Evolutionary conservation across 2,888 invertebrate species (phyloP), one percentile per base, ranked within the genome.

Genomic region (Nemoura dubitans): DNA sequence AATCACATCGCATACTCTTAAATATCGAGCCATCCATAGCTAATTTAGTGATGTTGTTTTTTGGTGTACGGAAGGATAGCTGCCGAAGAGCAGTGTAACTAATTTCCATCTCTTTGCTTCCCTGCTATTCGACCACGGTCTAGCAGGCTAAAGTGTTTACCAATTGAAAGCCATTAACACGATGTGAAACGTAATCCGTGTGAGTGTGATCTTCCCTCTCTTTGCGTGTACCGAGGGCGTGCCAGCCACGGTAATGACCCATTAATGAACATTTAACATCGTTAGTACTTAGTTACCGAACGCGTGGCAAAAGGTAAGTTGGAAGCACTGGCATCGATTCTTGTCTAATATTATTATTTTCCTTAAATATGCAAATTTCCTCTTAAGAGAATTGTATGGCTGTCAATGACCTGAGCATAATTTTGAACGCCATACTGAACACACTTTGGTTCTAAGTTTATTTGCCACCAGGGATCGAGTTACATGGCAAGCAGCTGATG

Each of bases 131-230:
- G 7, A 78, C 78, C 78, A 7, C 14, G n/a, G 28, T 28, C 78
- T 16, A 78, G 2, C 26, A 7, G 28, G 28, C 26, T 78, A 78
- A 83, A 86, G 86, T 86, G 86, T 86, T 86, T 86, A 86, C 86
- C 86, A 83, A 86, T 86, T 86, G 83, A 86, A 86, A 84, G 84
- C 86, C 86, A 86, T 86, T 86, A 86, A 86, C 86, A 83, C 86
- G 77, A 84, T 27, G 77, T 86, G 86, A 86, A 86, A 86, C 77
- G 26, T 86, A 86, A 86, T 86, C 86, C 86, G 42, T 86, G 84
- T 43, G 83, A 76, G 86, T 28, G 82, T 86, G 78, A 78, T 26
- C 26, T 59, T 59, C 59, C 59, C 59, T 59, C 59, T 59, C 59
- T 59, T 59, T 59, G 59, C 59, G 36, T 36, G 3, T 2, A 14